Evolutionary conservation across 2,797 vertebrate genomes (phyloP).

Genomic region (Cryptoblepharus egeriae): DNA sequence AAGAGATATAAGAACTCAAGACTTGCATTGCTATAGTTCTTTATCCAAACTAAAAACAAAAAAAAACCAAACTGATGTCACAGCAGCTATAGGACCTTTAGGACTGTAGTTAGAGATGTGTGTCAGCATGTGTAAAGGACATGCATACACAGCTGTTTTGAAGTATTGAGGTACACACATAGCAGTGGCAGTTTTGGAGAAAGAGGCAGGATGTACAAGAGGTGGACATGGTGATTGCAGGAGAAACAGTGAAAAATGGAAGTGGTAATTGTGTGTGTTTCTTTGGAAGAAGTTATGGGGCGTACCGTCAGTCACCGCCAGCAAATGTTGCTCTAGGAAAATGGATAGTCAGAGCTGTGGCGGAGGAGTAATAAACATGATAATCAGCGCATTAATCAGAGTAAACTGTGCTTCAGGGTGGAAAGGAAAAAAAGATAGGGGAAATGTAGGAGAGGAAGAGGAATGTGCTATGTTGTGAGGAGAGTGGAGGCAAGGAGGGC

Average conservation of each 20-base stretch:
- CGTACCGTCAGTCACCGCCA: rapidly evolving
- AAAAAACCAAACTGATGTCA: neutral
- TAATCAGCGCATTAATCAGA: conserved; percentile 62
- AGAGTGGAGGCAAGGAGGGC: neutral
- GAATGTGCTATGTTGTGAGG: neutral
- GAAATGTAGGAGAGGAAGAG: neutral
- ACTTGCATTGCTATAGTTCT: neutral
- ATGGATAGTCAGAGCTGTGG: conserved; percentile 4
- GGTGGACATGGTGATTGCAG: neutral
- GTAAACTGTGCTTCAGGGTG: conserved; percentile 19
- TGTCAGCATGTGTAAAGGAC: neutral
- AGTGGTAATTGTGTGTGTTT: rapidly evolving
- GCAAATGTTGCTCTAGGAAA: conserved; percentile 49
- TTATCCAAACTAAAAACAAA: neutral
- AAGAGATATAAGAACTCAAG: neutral
- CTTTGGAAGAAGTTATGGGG: neutral
- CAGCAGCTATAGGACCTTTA: neutral
- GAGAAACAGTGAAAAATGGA: rapidly evolving
- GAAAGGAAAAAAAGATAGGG: neutral
- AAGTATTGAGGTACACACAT: too few relatives aligned
- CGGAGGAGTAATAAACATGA: neutral
- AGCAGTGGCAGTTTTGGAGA: too few relatives aligned
- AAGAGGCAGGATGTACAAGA: neutral
- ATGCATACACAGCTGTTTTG: neutral
- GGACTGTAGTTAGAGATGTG: neutral